phyloP scores from a whole-genome alignment of 2,888 invertebrate genomes.

The Eumerus sabulonum region DNA sequence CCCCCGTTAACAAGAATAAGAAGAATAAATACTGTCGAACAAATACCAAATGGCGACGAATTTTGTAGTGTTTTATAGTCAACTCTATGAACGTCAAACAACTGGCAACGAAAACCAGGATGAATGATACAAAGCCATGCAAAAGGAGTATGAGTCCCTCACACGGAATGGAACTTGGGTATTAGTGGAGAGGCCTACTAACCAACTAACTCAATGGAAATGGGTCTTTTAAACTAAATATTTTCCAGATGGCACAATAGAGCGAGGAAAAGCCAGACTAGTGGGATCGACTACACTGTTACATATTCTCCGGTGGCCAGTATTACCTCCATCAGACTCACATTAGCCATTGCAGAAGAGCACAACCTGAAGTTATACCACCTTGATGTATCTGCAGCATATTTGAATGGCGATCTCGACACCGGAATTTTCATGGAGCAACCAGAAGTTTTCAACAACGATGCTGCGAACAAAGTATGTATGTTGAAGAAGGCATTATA shows the following conservation, averaged over 20 bases:
- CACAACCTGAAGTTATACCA: slow-evolving; percentile 15
- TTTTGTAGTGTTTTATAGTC: too few species aligned
- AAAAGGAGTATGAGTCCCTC: slow-evolving; percentile 32
- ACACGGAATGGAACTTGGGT: slow-evolving; percentile 25
- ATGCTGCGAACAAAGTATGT: slow-evolving; percentile 32
- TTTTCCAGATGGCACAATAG: slow-evolving; percentile 14
- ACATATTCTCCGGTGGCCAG: slow-evolving; percentile 36
- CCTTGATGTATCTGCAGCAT: slow-evolving; percentile 19
- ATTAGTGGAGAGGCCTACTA: slow-evolving; percentile 17
- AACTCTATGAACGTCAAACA: slow-evolving; percentile 17
- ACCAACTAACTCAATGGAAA: slow-evolving; percentile 35
- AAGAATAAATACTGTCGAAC: background rate
- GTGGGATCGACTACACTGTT: too few species aligned
- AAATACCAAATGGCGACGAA: too few species aligned
- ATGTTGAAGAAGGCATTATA: slow-evolving; percentile 41
- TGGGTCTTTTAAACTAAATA: slow-evolving; percentile 45
- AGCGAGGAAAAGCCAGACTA: slow-evolving; percentile 26
- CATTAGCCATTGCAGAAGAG: slow-evolving; percentile 28
- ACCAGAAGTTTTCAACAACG: slow-evolving; percentile 16
- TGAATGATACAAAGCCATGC: slow-evolving; percentile 27
- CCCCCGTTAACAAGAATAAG: too few species aligned
- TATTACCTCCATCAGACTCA: slow-evolving; percentile 29
- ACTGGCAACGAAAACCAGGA: slow-evolving; percentile 7
- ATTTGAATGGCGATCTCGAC: slow-evolving; percentile 23
- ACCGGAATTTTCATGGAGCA: slow-evolving; percentile 44